Conservation (phyloP, 2,797 vertebrate species). For the Pachyuromys duprasi region DNA sequence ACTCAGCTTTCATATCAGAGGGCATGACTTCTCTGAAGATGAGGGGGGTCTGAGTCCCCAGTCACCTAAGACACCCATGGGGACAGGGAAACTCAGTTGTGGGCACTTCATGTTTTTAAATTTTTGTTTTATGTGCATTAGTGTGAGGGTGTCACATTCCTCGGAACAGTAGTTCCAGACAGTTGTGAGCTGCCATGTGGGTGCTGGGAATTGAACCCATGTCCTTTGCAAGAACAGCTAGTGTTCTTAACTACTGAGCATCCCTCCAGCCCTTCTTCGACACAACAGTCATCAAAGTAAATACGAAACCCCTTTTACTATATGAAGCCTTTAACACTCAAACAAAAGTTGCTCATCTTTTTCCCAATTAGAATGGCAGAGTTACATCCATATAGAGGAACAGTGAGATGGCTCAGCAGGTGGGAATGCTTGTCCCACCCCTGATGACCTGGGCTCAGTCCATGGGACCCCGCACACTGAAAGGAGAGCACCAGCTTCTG, state of each 20-base stretch:
- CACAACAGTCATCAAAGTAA: background rate
- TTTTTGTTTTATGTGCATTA: no score
- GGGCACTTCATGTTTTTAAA: background rate
- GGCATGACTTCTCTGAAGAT: background rate
- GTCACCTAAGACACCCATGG: background rate
- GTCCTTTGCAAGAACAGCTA: no score
- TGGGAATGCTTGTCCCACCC: no score
- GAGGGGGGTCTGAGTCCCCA: background rate
- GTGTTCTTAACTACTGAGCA: no score
- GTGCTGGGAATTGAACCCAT: no score
- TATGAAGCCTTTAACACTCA: background rate
- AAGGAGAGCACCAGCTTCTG: background rate
- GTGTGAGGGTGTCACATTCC: no score
- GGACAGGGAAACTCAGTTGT: background rate
- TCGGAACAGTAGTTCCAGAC: no score
- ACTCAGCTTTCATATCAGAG: background rate
- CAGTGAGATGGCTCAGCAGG: background rate
- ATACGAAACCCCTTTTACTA: background rate
- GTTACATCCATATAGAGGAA: no score
- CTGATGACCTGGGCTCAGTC: background rate
- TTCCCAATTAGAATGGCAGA: background rate
- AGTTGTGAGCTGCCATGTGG: no score
- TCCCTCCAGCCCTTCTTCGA: no score
- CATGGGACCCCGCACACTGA: background rate
- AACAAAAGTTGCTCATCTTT: background rate